Percentiles rank a stretch among this genome's conserved stretches.
Evolutionary conservation across 1,140 invertebrate genomes (phyloP).

Genomic region (Drosophila gunungcola): DNA sequence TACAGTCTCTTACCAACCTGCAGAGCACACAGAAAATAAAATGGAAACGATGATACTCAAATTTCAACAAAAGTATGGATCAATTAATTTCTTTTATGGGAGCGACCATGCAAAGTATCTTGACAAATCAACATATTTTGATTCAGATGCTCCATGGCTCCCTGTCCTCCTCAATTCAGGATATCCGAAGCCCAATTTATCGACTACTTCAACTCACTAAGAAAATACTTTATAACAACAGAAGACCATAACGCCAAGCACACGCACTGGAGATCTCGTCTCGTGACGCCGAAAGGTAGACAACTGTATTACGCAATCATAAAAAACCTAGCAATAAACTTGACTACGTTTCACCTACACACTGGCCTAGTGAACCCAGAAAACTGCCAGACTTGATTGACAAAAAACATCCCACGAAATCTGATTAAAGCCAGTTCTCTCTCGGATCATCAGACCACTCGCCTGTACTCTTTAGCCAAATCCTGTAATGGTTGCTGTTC

Average conservation of each 20-base stretch:
- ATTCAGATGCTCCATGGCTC: constrained; percentile 2
- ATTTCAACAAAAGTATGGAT: neutral
- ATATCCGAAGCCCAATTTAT: neutral
- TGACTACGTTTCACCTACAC: neutral
- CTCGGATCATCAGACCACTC: no score
- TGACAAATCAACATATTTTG: neutral
- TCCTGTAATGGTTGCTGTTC: no score
- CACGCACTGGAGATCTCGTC: neutral
- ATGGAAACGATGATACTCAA: constrained; percentile 1
- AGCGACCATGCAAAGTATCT: neutral
- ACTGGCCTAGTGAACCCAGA: neutral
- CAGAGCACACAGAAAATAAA: neutral
- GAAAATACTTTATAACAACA: neutral
- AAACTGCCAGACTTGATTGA: no score
- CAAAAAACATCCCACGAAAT: no score
- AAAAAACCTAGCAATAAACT: neutral
- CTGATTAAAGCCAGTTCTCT: no score
- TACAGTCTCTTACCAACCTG: constrained; percentile 1
- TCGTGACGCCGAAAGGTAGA: neutral
- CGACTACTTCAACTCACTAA: neutral
- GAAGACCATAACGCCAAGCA: neutral
- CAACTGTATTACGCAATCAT: neutral
- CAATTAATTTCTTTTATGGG: neutral
- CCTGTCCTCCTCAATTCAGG: neutral
- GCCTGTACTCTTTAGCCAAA: no score